Evolutionary conservation across 1,140 invertebrate genomes (phyloP).

Genomic region (Polypedilum pembai): DNA sequence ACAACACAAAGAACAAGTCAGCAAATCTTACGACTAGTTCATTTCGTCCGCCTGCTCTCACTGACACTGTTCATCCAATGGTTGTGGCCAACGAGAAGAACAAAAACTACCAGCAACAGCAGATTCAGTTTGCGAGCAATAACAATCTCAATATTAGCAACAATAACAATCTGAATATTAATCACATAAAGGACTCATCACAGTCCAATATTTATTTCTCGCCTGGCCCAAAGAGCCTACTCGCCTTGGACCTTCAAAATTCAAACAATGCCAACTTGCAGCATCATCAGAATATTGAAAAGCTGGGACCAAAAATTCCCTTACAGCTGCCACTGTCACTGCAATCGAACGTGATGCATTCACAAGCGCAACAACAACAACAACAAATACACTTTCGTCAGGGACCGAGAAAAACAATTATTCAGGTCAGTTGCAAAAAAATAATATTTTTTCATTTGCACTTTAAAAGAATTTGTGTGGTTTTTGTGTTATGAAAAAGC

Average conservation of each 20-base stretch:
- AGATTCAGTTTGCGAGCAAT: conserved; percentile 45
- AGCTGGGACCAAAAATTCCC: conserved; percentile 49
- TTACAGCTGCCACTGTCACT: conserved; percentile 48
- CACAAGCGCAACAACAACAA: conserved; percentile 47
- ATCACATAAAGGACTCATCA: conserved; percentile 28
- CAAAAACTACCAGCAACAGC: conserved; percentile 29
- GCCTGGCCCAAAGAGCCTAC: conserved; percentile 38
- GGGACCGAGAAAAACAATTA: conserved; percentile 74
- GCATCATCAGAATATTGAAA: conserved; percentile 48
- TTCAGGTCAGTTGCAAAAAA: conserved; percentile 53
- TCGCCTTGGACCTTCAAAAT: conserved; percentile 52
- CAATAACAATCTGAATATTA: conserved; percentile 24
- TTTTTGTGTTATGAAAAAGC: neutral
- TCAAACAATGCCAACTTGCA: conserved; percentile 57
- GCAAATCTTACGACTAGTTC: conserved; percentile 57
- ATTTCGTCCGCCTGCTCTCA: conserved; percentile 63
- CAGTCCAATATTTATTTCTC: conserved; percentile 30
- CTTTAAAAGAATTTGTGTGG: neutral
- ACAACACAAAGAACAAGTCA: conserved; percentile 68
- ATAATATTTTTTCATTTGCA: neutral
- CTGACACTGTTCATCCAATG: conserved; percentile 66
- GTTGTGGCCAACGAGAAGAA: conserved; percentile 79
- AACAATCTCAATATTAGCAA: conserved; percentile 34
- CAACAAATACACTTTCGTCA: conserved; percentile 33
- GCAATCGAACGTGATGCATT: conserved; percentile 42